phyloP scores from a whole-genome alignment of 2,888 invertebrate genomes.

The Hyppa rectilinea region DNA sequence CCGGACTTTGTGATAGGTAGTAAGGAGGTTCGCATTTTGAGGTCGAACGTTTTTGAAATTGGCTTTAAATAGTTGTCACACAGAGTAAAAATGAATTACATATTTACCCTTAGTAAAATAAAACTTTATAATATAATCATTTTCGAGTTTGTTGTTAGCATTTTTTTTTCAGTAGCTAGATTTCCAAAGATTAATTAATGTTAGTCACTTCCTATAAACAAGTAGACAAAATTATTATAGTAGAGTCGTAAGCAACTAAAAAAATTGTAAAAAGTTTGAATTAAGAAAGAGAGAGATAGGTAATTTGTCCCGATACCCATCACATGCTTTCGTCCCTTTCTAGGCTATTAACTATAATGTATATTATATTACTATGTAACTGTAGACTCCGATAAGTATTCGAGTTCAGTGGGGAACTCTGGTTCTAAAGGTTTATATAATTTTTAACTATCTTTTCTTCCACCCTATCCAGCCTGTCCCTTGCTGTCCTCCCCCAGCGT shows the following conservation, averaged over 20 bases:
- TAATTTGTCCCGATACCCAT: conserved; percentile 72
- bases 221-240: conserved; percentile 17
- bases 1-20: conserved; percentile 51
- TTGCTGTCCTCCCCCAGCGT: too few relatives aligned
- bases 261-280: conserved; percentile 37
- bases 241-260: conserved; percentile 7
- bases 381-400: conserved; percentile 69
- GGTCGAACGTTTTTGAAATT: conserved; percentile 44
- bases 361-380: conserved; percentile 63
- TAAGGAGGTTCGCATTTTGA: conserved; percentile 12
- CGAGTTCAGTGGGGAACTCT: conserved; percentile 71
- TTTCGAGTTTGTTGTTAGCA: not conserved
- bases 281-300: conserved; percentile 55
- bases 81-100: conserved; percentile 5
- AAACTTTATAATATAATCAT: not conserved
- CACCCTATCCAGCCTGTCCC: too few relatives aligned
- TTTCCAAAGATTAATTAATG: not conserved
- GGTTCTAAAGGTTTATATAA: not conserved
- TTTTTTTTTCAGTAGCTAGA: not conserved
- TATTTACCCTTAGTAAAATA: not conserved
- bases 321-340: conserved; percentile 71
- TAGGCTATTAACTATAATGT: conserved; percentile 71
- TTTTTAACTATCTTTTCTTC: not conserved
- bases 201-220: conserved; percentile 10
- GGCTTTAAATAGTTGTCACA: conserved; percentile 49